Evolutionary conservation across 2,797 vertebrate genomes (phyloP), one percentile per base, ranked within the genome.

Genomic region (Gymnodraco acuticeps): DNA sequence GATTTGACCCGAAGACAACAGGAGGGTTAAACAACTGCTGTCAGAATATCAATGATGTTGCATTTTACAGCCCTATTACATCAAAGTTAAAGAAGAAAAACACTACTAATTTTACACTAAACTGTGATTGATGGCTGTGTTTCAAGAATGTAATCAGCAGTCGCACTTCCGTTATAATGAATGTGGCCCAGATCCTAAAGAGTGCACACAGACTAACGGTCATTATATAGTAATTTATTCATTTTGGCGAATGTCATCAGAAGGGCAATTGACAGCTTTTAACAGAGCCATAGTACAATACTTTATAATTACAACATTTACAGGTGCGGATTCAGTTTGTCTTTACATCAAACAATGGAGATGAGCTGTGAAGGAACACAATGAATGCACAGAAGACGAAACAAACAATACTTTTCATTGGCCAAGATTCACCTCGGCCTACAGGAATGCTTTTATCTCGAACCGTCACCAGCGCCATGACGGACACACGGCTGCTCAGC

Each of bases 261-360:
- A 92, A 94, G 91, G 91, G 93, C 92, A 93, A 95, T 90, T 86
- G 94, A 95, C 93, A 95, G 92, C 88, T 90, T 94, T 94, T 90
- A 94, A 90, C 93, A 93, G 92, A 93, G 92, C 90, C 90, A 93
- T 92, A 89, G 89, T 94, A 94, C 94, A 95, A 92, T 94, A 94
- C 91, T 90, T 92, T 89, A 87, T 93, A 94, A 94, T 95, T 94
- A 95, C 93, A 95, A 92, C 92, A 93, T 95, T 88, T 95, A 94
- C 94, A 95, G 89, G 89, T 89, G 91, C 82, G 81, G 84, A 7
- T 87, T 90, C 79, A 82, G 50, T 83, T 85, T 64, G 52, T 91
- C 73, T 90, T 89, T 84, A 93, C 92, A 92, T 88, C 82, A 84
- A 89, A 89, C 58, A 47, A 85, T 87, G 64, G 71, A 38, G 65